Evolutionary conservation across 1,140 invertebrate genomes (phyloP).

Genomic region (Heliconius hermathena): DNA sequence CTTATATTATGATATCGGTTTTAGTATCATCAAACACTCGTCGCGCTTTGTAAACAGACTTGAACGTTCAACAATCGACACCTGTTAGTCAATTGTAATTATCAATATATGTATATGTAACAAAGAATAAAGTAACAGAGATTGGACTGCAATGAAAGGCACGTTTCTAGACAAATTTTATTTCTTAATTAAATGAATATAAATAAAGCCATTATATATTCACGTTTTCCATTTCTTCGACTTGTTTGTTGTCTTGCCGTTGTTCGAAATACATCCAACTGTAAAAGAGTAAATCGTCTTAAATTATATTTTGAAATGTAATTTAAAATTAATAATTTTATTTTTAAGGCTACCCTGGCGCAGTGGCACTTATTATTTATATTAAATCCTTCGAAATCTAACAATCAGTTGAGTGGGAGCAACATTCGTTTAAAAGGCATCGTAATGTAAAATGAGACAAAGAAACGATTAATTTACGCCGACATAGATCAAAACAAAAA

Average conservation of each 20-base stretch:
- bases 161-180: conserved; percentile 26
- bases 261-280: conserved; percentile 78
- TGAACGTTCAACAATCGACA: conserved; percentile 1
- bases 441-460: background rate
- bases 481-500: background rate
- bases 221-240: conserved; percentile 64
- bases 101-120: background rate
- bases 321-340: background rate
- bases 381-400: background rate
- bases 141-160: conserved; percentile 25
- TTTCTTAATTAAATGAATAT: conserved; percentile 32
- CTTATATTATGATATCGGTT: conserved; percentile 67
- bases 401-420: background rate
- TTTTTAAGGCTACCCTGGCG: too few species aligned
- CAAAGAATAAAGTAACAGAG: background rate
- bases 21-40: conserved; percentile 46
- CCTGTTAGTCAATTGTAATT: background rate
- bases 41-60: conserved; percentile 5
- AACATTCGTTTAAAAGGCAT: background rate
- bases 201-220: conserved; percentile 49
- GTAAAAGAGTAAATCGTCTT: conserved; percentile 35
- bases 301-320: background rate
- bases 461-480: background rate
- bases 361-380: background rate
- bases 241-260: conserved; percentile 60